Conservation (phyloP, 2,797 vertebrate species). For the Sebastolobus alascanus region DNA sequence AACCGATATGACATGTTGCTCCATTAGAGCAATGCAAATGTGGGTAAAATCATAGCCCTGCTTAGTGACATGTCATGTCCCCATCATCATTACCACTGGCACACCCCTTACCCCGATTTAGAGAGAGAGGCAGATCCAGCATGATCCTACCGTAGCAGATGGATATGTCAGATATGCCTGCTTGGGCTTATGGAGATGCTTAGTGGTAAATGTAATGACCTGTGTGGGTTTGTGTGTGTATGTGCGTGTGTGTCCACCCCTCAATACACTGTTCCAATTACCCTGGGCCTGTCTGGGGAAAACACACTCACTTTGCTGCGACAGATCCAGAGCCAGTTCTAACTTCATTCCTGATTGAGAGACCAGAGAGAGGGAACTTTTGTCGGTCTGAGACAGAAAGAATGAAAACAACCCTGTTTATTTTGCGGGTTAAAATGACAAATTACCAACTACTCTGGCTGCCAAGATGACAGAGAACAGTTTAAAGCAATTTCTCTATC, state of each 20-base stretch:
- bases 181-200: slow-evolving; percentile 78
- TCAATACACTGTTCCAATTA: slow-evolving; percentile 73
- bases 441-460: background rate
- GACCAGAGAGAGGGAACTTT: slow-evolving; percentile 12
- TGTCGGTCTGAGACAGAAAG: slow-evolving; percentile 4
- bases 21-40: slow-evolving; percentile 41
- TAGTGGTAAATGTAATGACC: slow-evolving; percentile 84
- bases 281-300: slow-evolving; percentile 60
- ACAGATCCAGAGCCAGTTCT: slow-evolving; percentile 29
- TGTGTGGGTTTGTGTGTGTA: slow-evolving; percentile 54
- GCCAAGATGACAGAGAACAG: background rate
- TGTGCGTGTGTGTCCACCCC: slow-evolving; percentile 37
- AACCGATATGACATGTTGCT: slow-evolving; percentile 50
- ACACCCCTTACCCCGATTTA: slow-evolving; percentile 74
- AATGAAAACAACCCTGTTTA: slow-evolving; percentile 8
- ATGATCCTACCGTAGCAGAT: slow-evolving; percentile 76
- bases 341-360: slow-evolving; percentile 34
- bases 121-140: slow-evolving; percentile 58
- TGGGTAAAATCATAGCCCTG: slow-evolving; percentile 65
- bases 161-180: slow-evolving; percentile 81
- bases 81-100: slow-evolving; percentile 61
- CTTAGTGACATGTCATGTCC: slow-evolving; percentile 61
- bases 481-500: background rate
- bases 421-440: slow-evolving; percentile 39
- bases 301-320: slow-evolving; percentile 60